phyloP scores from a whole-genome alignment of 2,113 vertebrate genomes.

The Dendrocopos noguchii region DNA sequence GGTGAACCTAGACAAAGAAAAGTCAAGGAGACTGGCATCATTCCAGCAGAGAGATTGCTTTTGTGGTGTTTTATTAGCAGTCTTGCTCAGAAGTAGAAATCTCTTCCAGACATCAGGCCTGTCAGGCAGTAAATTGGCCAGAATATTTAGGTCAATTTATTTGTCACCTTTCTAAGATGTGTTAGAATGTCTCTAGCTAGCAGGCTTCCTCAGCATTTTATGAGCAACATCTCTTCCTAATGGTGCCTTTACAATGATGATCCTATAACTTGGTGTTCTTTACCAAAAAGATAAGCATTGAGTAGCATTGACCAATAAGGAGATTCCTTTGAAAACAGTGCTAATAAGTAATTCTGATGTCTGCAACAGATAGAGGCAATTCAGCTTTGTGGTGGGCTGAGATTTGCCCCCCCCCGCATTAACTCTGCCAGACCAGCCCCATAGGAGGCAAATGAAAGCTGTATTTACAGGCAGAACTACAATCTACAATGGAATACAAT shows the following conservation, averaged over 20 bases:
- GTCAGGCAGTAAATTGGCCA: background rate
- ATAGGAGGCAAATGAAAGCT: too few relatives aligned
- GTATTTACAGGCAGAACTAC: too few relatives aligned
- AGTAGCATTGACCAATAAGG: background rate
- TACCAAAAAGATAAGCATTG: background rate
- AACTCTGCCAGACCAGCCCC: too few relatives aligned
- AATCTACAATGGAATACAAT: too few relatives aligned
- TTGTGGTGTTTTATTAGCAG: background rate
- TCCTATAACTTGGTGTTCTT: background rate
- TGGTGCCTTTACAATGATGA: background rate
- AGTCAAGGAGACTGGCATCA: background rate
- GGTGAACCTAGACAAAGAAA: background rate
- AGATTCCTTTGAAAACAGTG: background rate
- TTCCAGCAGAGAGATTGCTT: background rate
- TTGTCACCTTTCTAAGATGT: background rate
- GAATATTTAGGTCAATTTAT: slow-evolving; percentile 4
- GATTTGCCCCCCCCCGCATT: too few relatives aligned
- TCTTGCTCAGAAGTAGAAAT: background rate
- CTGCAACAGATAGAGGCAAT: background rate
- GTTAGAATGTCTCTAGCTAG: background rate
- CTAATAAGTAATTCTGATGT: background rate
- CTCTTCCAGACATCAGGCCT: background rate
- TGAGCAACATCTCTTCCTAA: background rate
- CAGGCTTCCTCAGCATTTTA: background rate
- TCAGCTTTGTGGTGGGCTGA: too few relatives aligned